Base-by-base conservation (phyloP, 2,888 invertebrate genomes). In the Polydrusus cervinus region DNA sequence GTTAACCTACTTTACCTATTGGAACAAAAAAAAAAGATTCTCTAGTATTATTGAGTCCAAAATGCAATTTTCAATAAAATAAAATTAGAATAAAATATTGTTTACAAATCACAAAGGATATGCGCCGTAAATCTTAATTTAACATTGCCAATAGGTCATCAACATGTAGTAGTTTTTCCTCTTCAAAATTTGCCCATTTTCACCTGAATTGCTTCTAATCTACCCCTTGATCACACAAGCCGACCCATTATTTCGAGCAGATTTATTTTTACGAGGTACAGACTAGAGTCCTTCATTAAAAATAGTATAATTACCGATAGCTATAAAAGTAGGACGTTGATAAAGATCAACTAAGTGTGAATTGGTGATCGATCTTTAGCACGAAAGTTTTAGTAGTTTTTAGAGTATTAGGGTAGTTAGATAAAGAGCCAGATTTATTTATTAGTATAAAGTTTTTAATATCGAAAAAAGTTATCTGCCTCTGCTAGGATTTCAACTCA, bases 271-370 rank as follows among this genome's bases (percentile, higher is more conserved):
- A 45, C 25, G 45, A 13, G 18, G n/a, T 55, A 16, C 25, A 43
- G 16, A 14, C 20, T 55, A 16, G 14, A 43, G 16, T 8, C 55
- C 57, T 25, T 57, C 53, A 30, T 49, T 49, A 66, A 66, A 67
- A 53, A 68, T 68, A 6, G 16, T 14, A 11, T 57, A 68, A 60
- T 68, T 68, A 57, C 30, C 30, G 20, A 16, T 45, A 53, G 57
- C n/a, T 60, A 55, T 43, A 64, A 55, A 71, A 49, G 65, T 60
- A 64, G 71, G 64, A 18, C 64, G 38, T 25, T 25, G 65, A 71
- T 71, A 71, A 64, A 14, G n/a, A 71, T 71, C 65, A 30, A 40
- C 34, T 18, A 65, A 70, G 65, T 71, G 53, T 61, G 38, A 71
- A 71, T 65, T 65, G 43, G 43, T 25, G 64, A 65, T 65, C 57